Percentiles rank a stretch among this genome's conserved stretches.
Conservation (phyloP, 1,140 invertebrate genomes). For the Drosophila azteca region DNA sequence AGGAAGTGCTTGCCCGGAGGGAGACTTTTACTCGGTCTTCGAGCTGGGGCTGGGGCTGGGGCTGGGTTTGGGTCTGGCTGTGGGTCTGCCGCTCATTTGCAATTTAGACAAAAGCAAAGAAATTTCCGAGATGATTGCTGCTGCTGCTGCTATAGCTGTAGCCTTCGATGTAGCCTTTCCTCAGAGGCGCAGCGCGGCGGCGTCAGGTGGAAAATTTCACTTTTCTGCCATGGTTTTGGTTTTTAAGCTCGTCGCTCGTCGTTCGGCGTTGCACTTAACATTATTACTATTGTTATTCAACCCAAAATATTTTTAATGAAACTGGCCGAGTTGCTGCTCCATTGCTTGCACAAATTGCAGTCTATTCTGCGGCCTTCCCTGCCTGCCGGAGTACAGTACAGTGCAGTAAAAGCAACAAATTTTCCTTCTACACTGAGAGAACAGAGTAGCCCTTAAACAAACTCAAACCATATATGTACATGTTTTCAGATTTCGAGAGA, state of each 20-base stretch:
- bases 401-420: conserved; percentile 31
- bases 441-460: background rate
- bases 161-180: conserved; percentile 20
- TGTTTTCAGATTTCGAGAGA: no score
- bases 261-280: conserved; percentile 50
- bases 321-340: conserved; percentile 76
- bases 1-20: conserved; percentile 40
- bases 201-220: conserved; percentile 66
- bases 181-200: conserved; percentile 20
- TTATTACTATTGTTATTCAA: conserved; percentile 81
- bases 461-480: conserved; percentile 5
- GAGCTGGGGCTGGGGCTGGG: background rate
- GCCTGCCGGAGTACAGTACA: conserved; percentile 12
- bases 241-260: conserved; percentile 39
- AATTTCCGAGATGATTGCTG: conserved; percentile 62
- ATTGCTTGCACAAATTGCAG: conserved; percentile 76
- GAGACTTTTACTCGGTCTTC: conserved; percentile 36
- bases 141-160: background rate
- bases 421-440: conserved; percentile 41
- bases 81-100: conserved; percentile 45
- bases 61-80: no score
- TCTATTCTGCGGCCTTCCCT: conserved; percentile 71
- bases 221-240: conserved; percentile 58
- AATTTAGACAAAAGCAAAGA: conserved; percentile 61
- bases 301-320: conserved; percentile 80